Conservation (phyloP, 2,113 vertebrate genomes). For the Halcyon malimbica region DNA sequence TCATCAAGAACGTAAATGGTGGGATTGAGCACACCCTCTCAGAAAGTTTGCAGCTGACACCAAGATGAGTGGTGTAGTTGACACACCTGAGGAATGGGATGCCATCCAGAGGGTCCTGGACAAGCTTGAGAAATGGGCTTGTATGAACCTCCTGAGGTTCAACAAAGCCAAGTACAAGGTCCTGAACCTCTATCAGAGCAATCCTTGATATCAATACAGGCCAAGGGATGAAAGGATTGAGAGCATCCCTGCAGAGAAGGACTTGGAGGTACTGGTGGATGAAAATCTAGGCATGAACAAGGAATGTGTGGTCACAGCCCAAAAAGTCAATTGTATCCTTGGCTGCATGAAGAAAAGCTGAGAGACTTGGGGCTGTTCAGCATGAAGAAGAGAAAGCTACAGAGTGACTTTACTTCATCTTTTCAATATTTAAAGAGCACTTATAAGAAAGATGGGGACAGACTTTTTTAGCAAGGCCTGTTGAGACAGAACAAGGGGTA, state of each 20-base stretch:
- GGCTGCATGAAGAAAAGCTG: too few species aligned
- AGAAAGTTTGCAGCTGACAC: not conserved
- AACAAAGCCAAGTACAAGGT: not conserved
- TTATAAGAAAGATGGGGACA: not conserved
- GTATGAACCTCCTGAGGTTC: not conserved
- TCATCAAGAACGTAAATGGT: not conserved
- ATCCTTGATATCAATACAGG: not conserved
- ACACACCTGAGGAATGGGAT: not conserved
- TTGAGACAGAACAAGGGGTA: not conserved
- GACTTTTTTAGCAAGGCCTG: not conserved
- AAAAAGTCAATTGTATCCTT: too few species aligned
- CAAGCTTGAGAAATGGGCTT: not conserved
- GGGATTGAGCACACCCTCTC: not conserved
- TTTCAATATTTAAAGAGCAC: not conserved
- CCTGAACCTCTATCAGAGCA: not conserved
- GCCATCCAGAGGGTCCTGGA: too few species aligned
- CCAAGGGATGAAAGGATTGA: not conserved
- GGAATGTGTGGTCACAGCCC: too few species aligned
- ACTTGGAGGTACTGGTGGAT: not conserved
- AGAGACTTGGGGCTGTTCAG: too few species aligned
- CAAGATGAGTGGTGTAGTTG: not conserved
- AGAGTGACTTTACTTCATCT: too few species aligned
- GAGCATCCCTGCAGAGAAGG: not conserved
- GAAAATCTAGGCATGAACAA: too few species aligned
- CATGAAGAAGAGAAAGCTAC: too few species aligned